Conservation (phyloP, 1,140 invertebrate species). For the Papilio helenus region DNA sequence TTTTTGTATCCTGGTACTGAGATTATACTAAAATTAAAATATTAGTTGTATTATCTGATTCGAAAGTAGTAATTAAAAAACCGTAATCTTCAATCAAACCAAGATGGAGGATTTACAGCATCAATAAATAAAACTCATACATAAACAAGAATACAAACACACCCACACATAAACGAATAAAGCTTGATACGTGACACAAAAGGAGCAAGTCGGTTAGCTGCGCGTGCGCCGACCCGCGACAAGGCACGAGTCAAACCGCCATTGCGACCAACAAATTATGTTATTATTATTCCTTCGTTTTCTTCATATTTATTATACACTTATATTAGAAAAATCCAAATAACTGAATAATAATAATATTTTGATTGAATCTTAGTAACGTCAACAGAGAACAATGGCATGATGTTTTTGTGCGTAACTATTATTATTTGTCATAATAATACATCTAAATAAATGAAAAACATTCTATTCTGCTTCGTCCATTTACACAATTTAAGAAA, state of each 20-base stretch:
- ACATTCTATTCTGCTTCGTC: too few species aligned
- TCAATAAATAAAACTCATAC: constrained; percentile 29
- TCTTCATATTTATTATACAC: background rate
- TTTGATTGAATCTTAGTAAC: background rate
- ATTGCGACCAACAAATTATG: constrained; percentile 47
- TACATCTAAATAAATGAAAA: too few species aligned
- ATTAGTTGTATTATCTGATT: background rate
- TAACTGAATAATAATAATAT: background rate
- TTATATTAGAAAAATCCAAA: constrained; percentile 41
- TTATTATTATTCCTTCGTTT: constrained; percentile 47
- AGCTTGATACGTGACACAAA: constrained; percentile 72
- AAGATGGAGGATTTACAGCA: background rate
- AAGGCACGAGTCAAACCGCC: constrained; percentile 76
- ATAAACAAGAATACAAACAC: constrained; percentile 42
- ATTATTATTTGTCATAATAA: too few species aligned
- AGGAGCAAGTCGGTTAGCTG: constrained; percentile 73
- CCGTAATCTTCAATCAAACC: background rate
- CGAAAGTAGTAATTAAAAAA: background rate
- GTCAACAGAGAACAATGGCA: background rate
- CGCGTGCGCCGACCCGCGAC: constrained; percentile 75
- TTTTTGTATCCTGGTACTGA: too few species aligned
- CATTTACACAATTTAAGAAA: too few species aligned
- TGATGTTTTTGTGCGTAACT: background rate
- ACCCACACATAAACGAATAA: constrained; percentile 53
- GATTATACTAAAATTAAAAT: too few species aligned